phyloP scores from a whole-genome alignment of 2,113 vertebrate species.

The Hemiscyllium ocellatum region DNA sequence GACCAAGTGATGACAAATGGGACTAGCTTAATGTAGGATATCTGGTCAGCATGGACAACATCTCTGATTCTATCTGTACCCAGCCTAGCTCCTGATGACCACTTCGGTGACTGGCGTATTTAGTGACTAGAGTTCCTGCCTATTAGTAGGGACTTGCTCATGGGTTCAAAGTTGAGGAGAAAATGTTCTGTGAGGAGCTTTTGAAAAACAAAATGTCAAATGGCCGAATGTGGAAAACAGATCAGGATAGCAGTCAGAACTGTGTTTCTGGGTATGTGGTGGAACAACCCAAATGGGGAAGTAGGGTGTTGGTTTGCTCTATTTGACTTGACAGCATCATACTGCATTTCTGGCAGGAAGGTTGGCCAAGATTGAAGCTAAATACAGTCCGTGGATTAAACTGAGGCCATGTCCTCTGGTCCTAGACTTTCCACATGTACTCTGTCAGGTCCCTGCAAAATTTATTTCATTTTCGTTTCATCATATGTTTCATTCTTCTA shows the following conservation, averaged over 20 bases:
- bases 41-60: neutral
- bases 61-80: neutral
- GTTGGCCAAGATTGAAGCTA: too few relatives aligned
- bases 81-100: neutral
- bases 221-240: neutral
- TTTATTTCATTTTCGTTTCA: too few relatives aligned
- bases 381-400: too few relatives aligned
- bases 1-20: too few relatives aligned
- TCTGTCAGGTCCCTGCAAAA: too few relatives aligned
- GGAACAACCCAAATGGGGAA: neutral
- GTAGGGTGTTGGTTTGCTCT: neutral
- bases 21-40: too few relatives aligned
- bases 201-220: neutral
- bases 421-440: too few relatives aligned
- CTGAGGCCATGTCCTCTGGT: too few relatives aligned
- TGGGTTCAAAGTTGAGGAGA: neutral
- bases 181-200: neutral
- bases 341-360: too few relatives aligned
- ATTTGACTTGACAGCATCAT: too few relatives aligned
- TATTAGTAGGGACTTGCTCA: neutral
- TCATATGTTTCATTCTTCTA: too few relatives aligned
- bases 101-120: neutral
- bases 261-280: neutral
- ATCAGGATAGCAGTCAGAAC: neutral
- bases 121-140: neutral